Evolutionary conservation across 2,888 invertebrate species (phyloP).

Genomic region (Lasioglossum vierecki): DNA sequence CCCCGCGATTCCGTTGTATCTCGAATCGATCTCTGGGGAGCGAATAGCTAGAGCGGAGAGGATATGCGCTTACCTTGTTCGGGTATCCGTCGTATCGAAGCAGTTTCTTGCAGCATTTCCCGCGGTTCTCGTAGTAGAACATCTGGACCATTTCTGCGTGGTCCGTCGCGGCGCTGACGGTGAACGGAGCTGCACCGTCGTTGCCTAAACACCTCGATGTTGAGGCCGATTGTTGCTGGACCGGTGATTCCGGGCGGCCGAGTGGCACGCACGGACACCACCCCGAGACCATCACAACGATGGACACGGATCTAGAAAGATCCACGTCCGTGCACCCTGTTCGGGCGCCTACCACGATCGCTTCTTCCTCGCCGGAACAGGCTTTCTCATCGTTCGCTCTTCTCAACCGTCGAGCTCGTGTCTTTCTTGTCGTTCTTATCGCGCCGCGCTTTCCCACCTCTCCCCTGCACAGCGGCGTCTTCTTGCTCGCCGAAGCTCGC

Average conservation of each 20-base stretch:
- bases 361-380: constrained; percentile 25
- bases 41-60: neutral
- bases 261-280: constrained; percentile 85
- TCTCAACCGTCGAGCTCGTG: neutral
- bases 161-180: constrained; percentile 81
- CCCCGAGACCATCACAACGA: constrained; percentile 83
- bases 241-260: constrained; percentile 83
- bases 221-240: constrained; percentile 76
- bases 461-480: neutral
- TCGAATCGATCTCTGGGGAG: neutral
- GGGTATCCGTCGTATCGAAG: constrained; percentile 92
- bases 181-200: constrained; percentile 79
- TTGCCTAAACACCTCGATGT: constrained; percentile 62
- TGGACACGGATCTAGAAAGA: constrained; percentile 70
- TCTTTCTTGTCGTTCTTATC: neutral
- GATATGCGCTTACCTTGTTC: constrained; percentile 87
- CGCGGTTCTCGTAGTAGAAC: constrained; percentile 91
- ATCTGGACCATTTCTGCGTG: constrained; percentile 86
- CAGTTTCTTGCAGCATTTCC: constrained; percentile 92
- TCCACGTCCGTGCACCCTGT: constrained; percentile 53
- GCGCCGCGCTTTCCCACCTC: too few relatives aligned
- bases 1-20: neutral
- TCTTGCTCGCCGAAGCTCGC: neutral
- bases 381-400: constrained; percentile 49
- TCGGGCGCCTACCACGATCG: constrained; percentile 43